phyloP scores from a whole-genome alignment of 23 tunicate genomes.

The Halocynthia roretzi region DNA sequence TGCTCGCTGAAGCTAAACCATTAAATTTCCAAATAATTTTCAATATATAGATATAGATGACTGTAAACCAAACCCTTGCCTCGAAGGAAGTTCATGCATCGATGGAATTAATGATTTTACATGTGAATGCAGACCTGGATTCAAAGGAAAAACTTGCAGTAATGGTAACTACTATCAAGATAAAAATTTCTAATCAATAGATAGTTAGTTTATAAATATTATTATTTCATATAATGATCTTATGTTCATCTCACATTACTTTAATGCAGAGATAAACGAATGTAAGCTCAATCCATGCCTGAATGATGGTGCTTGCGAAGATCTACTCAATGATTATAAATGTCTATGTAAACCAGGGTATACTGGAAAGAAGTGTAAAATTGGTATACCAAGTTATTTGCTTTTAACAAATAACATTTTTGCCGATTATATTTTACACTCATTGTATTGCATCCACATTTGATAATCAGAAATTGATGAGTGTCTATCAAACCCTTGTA shows the following conservation, averaged over 20 bases:
- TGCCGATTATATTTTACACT: no score
- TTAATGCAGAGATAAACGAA: no score
- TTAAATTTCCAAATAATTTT: no score
- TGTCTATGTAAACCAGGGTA: constrained; percentile 33
- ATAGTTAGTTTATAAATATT: no score
- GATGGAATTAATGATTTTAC: not conserved
- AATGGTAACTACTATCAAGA: not conserved
- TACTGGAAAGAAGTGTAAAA: constrained; percentile 39
- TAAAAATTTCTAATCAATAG: no score
- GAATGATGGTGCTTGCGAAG: constrained; percentile 28
- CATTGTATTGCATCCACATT: no score
- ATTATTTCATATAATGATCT: no score
- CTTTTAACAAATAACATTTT: not conserved
- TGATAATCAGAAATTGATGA: not conserved
- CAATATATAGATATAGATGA: not conserved
- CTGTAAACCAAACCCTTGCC: constrained; percentile 1
- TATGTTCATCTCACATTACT: no score
- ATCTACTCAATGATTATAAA: constrained; percentile 17
- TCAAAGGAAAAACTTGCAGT: not conserved
- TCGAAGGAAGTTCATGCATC: not conserved
- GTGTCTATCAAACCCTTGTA: not conserved
- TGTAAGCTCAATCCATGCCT: not conserved
- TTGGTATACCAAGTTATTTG: constrained; percentile 27
- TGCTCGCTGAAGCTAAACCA: no score
- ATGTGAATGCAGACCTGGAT: constrained; percentile 7